A percentile compares a stretch with the other conserved stretches of the same genome.
phyloP scores from a whole-genome alignment of 2,113 vertebrate species.

The Harpagus bidentatus region DNA sequence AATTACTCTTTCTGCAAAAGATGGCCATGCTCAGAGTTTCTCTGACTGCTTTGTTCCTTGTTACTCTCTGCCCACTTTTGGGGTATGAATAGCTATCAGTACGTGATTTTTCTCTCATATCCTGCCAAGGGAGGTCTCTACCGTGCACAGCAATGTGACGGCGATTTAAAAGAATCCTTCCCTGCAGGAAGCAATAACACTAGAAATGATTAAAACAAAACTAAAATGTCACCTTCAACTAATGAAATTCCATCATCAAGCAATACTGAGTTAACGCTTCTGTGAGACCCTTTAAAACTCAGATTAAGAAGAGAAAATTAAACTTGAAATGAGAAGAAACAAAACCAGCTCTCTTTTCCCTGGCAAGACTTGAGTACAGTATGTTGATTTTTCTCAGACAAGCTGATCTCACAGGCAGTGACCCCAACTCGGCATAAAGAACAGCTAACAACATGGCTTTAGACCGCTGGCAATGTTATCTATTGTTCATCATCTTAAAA shows the following conservation, averaged over 20 bases:
- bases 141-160: not conserved
- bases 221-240: constrained; percentile 41
- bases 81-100: not conserved
- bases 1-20: not conserved
- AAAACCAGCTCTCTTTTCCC: not conserved
- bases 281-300: constrained; percentile 19
- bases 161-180: constrained; percentile 18
- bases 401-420: not conserved
- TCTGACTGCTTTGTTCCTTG: not conserved
- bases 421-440: not conserved
- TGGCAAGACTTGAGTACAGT: not conserved
- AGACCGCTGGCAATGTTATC: not conserved
- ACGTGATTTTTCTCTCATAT: not conserved
- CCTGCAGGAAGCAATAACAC: constrained; percentile 15
- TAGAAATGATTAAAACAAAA: constrained; percentile 51
- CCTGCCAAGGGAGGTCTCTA: constrained; percentile 8
- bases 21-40: not conserved
- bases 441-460: not conserved
- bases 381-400: constrained; percentile 8
- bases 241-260: constrained; percentile 48
- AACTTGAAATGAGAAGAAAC: not conserved
- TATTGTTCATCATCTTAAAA: not conserved
- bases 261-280: not conserved
- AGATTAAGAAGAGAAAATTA: constrained; percentile 25
- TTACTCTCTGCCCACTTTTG: not conserved